phyloP scores from a whole-genome alignment of 2,797 vertebrate species.

The Enteromius afrohamiltoni region DNA sequence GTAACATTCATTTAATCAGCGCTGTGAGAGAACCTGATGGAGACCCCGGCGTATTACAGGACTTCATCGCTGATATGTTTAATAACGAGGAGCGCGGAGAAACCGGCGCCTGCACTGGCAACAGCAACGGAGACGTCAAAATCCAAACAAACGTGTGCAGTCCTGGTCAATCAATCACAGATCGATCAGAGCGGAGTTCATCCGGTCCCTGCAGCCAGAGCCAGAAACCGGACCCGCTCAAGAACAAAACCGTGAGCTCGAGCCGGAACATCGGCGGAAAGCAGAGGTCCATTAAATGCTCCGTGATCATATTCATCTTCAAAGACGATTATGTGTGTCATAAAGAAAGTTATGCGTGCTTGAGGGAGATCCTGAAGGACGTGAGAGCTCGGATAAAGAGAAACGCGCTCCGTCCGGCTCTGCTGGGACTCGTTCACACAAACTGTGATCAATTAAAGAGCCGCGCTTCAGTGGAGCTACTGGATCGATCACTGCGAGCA shows the following conservation, averaged over 20 bases:
- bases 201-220: constrained; percentile 14
- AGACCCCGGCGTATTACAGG: constrained; percentile 62
- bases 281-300: constrained; percentile 69
- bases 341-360: constrained; percentile 50
- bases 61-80: constrained; percentile 76
- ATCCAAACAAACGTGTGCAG: neutral
- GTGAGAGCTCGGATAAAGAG: constrained; percentile 71
- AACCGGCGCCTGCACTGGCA: neutral
- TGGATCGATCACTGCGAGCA: constrained; percentile 70
- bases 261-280: constrained; percentile 55
- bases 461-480: constrained; percentile 60
- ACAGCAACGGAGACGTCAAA: constrained; percentile 7
- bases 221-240: neutral
- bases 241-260: constrained; percentile 50
- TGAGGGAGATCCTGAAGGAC: constrained; percentile 79
- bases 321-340: constrained; percentile 67
- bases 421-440: constrained; percentile 75
- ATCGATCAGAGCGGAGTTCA: neutral
- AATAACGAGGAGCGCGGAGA: neutral
- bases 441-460: constrained; percentile 63
- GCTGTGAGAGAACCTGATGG: constrained; percentile 58
- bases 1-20: constrained; percentile 74
- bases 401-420: constrained; percentile 64
- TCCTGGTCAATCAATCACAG: neutral
- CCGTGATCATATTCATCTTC: constrained; percentile 77